phyloP scores from a whole-genome alignment of 2,113 vertebrate species.

The Thamnaconus septentrionalis region DNA sequence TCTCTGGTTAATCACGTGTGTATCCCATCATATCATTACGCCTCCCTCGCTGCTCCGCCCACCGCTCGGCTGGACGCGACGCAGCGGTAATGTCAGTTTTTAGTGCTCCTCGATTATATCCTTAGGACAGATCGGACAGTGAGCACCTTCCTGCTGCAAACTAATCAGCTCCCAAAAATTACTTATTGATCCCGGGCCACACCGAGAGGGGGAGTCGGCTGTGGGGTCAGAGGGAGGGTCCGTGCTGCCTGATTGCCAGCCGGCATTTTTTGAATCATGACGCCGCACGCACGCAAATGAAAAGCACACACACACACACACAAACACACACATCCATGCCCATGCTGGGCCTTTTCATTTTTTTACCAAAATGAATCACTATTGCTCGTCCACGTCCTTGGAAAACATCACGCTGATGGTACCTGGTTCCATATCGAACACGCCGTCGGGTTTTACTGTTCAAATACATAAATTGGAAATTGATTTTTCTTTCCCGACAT shows the following conservation, averaged over 20 bases:
- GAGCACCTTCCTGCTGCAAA: slow-evolving; percentile 87
- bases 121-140: slow-evolving; percentile 86
- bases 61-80: slow-evolving; percentile 34
- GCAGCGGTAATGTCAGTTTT: slow-evolving; percentile 80
- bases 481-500: slow-evolving; percentile 58
- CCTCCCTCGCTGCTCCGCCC: slow-evolving; percentile 61
- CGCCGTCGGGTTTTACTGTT: slow-evolving; percentile 4
- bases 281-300: slow-evolving; percentile 3
- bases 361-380: slow-evolving; percentile 57
- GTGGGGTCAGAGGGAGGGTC: slow-evolving; percentile 81
- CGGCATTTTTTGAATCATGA: slow-evolving; percentile 41
- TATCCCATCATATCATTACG: slow-evolving; percentile 39
- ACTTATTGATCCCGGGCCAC: slow-evolving; percentile 92
- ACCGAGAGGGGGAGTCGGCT: slow-evolving; percentile 79
- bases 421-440: slow-evolving; percentile 18
- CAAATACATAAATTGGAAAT: slow-evolving; percentile 61
- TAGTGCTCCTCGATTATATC: slow-evolving; percentile 90
- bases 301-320: slow-evolving; percentile 10
- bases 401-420: slow-evolving; percentile 33
- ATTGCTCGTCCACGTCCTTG: neutral
- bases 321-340: slow-evolving; percentile 12
- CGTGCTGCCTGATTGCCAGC: slow-evolving; percentile 35
- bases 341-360: slow-evolving; percentile 14
- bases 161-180: slow-evolving; percentile 99
- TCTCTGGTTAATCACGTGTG: slow-evolving; percentile 26